Base-by-base conservation (phyloP, 1,140 invertebrate species). In the Dryas iulia region DNA sequence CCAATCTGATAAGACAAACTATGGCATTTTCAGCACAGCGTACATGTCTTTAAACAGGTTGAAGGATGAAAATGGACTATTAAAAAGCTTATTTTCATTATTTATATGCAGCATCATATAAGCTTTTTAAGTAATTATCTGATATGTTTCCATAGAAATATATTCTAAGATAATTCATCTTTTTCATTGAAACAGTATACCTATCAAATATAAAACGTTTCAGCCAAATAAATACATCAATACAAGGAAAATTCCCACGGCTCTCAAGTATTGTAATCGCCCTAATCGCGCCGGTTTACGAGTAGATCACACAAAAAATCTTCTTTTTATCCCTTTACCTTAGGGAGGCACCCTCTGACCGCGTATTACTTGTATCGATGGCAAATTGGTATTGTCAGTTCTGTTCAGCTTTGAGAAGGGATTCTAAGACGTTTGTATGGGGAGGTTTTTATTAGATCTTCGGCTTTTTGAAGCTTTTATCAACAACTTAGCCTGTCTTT, bases 261-360 rank as follows among this genome's bases (percentile, higher is more conserved):
- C 74, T 70, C 74, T 72, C 69, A 77, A 76, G 78, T 78, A 77
- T 72, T 78, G 70, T 83, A 81, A 86, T 81, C 79, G 78, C 59
- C 72, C 74, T 75, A 61, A 69, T 72, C 71, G 69, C 76, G 72
- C 77, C 77, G 84, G 84, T 88, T 85, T 86, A 78, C 73, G 83
- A 77, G 79, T 83, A 79, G 86, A 87, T 86, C 82, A 84, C 80
- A 81, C 76, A 83, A 84, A 79, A 76, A 80, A 78, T 76, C 77
- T 81, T 83, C 83, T 81, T 85, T 87, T 87, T 86, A 88, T 87
- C 84, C 83, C 81, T 84, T 81, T 77, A 80, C 76, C 75, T 78
- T 74, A 26, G 77, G 77, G 78, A 76, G 72, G 54, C 61, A 64
- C 76, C 60, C 77, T 77, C 53, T 72, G 64, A 75, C 78, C 73